A percentile compares a stretch with the other conserved stretches of the same genome.
phyloP scores from a whole-genome alignment of 2,113 vertebrate genomes.

The Saguinus midas region DNA sequence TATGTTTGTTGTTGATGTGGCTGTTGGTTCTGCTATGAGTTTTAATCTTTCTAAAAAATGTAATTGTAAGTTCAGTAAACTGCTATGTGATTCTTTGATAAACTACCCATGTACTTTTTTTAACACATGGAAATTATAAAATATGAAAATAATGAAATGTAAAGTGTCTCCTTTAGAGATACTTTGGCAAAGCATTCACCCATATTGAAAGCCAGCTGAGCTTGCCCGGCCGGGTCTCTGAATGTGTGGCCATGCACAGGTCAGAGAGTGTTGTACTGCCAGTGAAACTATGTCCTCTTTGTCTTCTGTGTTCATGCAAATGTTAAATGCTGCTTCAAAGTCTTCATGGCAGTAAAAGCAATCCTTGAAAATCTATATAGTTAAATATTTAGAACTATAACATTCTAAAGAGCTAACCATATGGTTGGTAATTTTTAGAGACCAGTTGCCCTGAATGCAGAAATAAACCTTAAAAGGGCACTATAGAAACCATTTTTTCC shows the following conservation, averaged over 20 bases:
- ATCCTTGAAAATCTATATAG: background rate
- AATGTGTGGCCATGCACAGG: background rate
- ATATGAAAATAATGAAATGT: background rate
- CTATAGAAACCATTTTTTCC: background rate
- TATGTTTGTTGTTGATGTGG: background rate
- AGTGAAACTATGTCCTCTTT: background rate
- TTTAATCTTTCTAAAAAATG: background rate
- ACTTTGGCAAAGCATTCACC: background rate
- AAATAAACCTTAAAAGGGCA: constrained; percentile 1
- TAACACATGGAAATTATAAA: background rate
- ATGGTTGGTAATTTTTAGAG: background rate
- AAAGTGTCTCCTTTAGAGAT: background rate
- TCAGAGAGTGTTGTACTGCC: background rate
- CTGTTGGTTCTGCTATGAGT: background rate
- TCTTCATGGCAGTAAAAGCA: background rate
- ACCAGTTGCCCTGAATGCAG: background rate
- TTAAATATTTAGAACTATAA: background rate
- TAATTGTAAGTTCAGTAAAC: background rate
- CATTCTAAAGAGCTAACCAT: background rate
- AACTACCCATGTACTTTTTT: background rate
- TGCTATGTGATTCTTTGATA: background rate
- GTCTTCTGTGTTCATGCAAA: background rate
- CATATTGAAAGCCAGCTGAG: background rate
- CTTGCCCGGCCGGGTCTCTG: rapidly evolving
- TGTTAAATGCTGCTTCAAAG: background rate